These are phyloP conservation scores for Epinephelus malabaricus DNA, from an alignment of 2,797 vertebrate genomes.

Conservation along the genomic window DNA sequence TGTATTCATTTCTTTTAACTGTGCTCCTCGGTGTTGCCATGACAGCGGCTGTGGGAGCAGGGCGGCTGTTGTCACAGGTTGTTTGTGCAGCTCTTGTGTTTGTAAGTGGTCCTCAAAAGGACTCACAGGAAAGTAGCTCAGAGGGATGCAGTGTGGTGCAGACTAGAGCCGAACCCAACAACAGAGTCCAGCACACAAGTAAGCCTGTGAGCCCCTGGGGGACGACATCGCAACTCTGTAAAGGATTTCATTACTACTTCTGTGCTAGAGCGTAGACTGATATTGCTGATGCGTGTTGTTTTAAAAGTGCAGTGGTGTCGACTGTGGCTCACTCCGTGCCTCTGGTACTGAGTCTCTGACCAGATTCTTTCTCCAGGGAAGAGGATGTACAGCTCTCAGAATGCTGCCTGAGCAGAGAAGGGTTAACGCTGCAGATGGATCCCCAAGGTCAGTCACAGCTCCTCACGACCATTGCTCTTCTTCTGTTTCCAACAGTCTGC, in stretches of 20 bases:
- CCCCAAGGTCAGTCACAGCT: constrained; percentile 25
- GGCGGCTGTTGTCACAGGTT: constrained; percentile 86
- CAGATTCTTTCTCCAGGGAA: constrained; percentile 13
- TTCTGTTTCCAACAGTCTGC: constrained; percentile 82
- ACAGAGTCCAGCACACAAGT: constrained; percentile 29
- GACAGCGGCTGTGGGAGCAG: constrained; percentile 83
- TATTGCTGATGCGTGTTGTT: constrained; percentile 43
- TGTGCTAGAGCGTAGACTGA: constrained; percentile 27
- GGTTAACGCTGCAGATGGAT: constrained; percentile 19
- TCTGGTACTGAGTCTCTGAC: constrained; percentile 13
- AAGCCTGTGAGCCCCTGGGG: constrained; percentile 22
- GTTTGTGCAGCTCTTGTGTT: constrained; percentile 86
- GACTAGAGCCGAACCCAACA: constrained; percentile 39
- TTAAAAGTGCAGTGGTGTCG: constrained; percentile 43
- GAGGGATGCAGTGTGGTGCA: constrained; percentile 41
- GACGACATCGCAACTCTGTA: constrained; percentile 18
- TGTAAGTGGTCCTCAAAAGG: constrained; percentile 82
- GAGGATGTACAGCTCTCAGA: constrained; percentile 30
- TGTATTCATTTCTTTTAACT: constrained; percentile 70
- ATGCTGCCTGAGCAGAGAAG: constrained; percentile 25
- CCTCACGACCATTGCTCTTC: constrained; percentile 21
- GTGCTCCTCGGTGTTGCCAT: constrained; percentile 86
- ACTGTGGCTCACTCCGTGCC: constrained; percentile 27
- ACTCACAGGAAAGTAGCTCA: constrained; percentile 64
- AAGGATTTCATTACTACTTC: constrained; percentile 43